A percentile compares a stretch with the other conserved stretches of the same genome.
phyloP scores from a whole-genome alignment of 2,797 vertebrate species.

The Acridotheres tristis region DNA sequence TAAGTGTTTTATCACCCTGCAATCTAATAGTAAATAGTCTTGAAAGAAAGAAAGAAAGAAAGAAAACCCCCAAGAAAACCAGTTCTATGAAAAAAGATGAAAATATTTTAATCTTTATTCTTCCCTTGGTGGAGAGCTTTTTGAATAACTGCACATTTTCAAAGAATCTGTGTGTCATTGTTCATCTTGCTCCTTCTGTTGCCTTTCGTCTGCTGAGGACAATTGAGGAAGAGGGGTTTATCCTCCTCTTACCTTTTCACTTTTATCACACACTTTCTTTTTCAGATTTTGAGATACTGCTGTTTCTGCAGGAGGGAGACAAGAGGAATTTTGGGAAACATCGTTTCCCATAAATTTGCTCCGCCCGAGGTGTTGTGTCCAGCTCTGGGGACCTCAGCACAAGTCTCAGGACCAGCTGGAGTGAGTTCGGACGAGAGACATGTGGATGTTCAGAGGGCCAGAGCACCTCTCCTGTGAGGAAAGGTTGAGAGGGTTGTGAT shows the following conservation, averaged over 20 bases:
- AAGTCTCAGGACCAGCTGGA: background rate
- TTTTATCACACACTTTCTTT: background rate
- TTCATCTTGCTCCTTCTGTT: background rate
- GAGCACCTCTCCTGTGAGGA: background rate
- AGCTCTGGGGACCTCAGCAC: background rate
- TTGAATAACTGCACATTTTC: background rate
- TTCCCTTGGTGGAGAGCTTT: background rate
- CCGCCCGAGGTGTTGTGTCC: too few species aligned
- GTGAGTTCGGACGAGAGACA: background rate
- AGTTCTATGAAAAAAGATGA: background rate
- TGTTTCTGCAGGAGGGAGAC: background rate
- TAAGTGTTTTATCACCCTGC: background rate
- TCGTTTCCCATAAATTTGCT: background rate
- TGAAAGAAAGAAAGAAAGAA: background rate
- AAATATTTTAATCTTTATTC: background rate
- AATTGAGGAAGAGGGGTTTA: background rate
- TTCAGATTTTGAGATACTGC: background rate
- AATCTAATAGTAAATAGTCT: background rate
- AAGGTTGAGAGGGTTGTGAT: background rate
- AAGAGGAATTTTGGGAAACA: background rate
- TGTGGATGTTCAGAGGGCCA: background rate
- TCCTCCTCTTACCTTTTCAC: background rate
- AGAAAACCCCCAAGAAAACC: background rate
- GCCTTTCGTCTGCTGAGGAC: background rate
- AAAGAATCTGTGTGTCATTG: accelerated